Conservation (phyloP, 1,140 invertebrate genomes). For the Lethrus apterus region DNA sequence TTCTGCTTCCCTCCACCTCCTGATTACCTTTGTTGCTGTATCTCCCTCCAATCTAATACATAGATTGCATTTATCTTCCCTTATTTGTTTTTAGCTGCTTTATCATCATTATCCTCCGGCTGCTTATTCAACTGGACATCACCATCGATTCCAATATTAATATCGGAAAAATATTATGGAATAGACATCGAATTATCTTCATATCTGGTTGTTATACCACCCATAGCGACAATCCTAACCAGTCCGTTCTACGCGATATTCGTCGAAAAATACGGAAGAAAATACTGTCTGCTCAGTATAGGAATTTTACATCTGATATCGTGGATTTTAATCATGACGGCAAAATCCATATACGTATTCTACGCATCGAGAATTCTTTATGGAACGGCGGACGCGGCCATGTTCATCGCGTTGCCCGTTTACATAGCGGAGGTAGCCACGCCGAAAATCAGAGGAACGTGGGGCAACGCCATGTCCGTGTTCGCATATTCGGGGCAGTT, state of each 20-base stretch:
- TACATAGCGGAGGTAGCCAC: constrained; percentile 25
- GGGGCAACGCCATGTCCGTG: constrained; percentile 41
- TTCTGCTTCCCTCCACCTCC: no score
- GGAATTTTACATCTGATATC: constrained; percentile 5
- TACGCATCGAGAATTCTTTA: constrained; percentile 6
- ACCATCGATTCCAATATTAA: constrained; percentile 7
- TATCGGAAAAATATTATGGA: background rate
- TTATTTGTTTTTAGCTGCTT: constrained; percentile 6
- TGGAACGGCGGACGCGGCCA: constrained; percentile 23
- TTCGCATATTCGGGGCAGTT: constrained; percentile 46
- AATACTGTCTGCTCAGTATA: background rate
- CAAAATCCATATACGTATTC: background rate
- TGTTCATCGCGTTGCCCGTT: constrained; percentile 18
- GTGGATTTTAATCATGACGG: constrained; percentile 4
- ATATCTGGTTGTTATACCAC: constrained; percentile 12
- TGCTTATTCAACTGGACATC: constrained; percentile 7
- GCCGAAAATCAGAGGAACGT: constrained; percentile 24
- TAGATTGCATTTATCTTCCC: background rate
- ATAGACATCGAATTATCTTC: constrained; percentile 15
- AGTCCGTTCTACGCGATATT: constrained; percentile 4
- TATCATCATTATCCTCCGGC: constrained; percentile 1
- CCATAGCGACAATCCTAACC: background rate
- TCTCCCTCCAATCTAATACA: background rate
- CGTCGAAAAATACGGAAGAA: constrained; percentile 11
- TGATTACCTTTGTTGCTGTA: background rate